Evolutionary conservation across 2,113 vertebrate species (phyloP), one percentile per base, ranked within the genome.

Genomic region (Cephalopterus ornatus): DNA sequence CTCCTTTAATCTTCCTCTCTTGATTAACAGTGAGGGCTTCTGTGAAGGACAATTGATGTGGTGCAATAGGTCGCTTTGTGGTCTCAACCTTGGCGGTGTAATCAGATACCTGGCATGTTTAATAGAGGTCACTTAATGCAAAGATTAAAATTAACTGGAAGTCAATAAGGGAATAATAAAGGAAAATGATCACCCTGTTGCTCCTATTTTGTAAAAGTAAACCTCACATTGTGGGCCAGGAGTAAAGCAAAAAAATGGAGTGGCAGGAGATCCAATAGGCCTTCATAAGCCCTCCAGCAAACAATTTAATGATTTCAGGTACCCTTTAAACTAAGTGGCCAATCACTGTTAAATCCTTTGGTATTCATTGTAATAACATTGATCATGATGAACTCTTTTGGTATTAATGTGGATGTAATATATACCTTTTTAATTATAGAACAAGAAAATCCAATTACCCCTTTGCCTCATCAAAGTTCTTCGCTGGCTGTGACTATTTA

Each of bases 361-460:
- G 95, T 97, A 97, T 96, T 96, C 96, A 13, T 94, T 97, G 94
- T 97, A 97, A 97, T 97, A 97, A 96, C 97, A 96, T 95, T 94
- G 97, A 96, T 97, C 97, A 63, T 59, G 96, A 97, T 96, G 97
- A 97, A 96, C 89, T 86, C 97, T 96, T 97, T 95, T 85, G 94
- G 96, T 97, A 96, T 97, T 97, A 97, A 96, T 95, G 96, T 88
- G 95, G 95, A 95, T 96, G 95, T 96, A 97, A 96, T 95, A 97
- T 96, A 97, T 94, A 97, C 96, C 94, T 94, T 97, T 97, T 97
- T 97, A 97, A 97, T 97, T 97, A 97, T 97, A 97, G 97, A 97
- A 97, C 97, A 97, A 97, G 96, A 96, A 97, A 97, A 97, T 97
- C 96, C 97, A 97, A 97, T 97, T 97, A 97, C 96, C 97, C 93